Percentiles rank a stretch among this genome's conserved stretches.
phyloP scores from a whole-genome alignment of 2,888 invertebrate species.

The Macaria notata region DNA sequence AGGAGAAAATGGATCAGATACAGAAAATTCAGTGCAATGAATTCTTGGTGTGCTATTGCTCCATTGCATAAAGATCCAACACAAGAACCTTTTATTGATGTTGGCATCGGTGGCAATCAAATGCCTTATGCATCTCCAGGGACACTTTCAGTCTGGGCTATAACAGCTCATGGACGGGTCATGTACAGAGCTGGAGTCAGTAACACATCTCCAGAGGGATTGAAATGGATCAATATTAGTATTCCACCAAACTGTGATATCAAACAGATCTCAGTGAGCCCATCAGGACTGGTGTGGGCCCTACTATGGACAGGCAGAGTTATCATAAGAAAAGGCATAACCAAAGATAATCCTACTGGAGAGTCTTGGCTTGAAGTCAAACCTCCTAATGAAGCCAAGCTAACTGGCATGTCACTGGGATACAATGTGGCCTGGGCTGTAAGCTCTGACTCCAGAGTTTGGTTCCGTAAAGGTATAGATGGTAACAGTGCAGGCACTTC shows the following conservation, averaged over 20 bases:
- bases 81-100: slow-evolving; percentile 96
- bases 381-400: slow-evolving; percentile 86
- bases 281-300: slow-evolving; percentile 94
- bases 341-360: slow-evolving; percentile 88
- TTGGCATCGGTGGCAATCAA: slow-evolving; percentile 92
- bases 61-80: slow-evolving; percentile 94
- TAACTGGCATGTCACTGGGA: slow-evolving; percentile 91
- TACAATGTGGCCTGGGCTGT: slow-evolving; percentile 90
- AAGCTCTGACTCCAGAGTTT: slow-evolving; percentile 91
- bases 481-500: slow-evolving; percentile 87
- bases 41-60: slow-evolving; percentile 96
- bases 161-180: slow-evolving; percentile 94
- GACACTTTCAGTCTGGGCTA: slow-evolving; percentile 93
- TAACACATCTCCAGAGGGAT: slow-evolving; percentile 92
- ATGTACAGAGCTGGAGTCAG: slow-evolving; percentile 93
- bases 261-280: slow-evolving; percentile 92
- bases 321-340: slow-evolving; percentile 91
- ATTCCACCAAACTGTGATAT: slow-evolving; percentile 91
- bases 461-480: slow-evolving; percentile 91
- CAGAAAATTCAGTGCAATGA: slow-evolving; percentile 93
- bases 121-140: slow-evolving; percentile 90
- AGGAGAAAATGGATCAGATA: slow-evolving; percentile 95
- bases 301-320: slow-evolving; percentile 92
- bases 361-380: slow-evolving; percentile 91
- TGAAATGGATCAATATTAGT: slow-evolving; percentile 90